Evolutionary conservation across 2,888 invertebrate genomes (phyloP).

Genomic region (Trichogramma dendrolimi): DNA sequence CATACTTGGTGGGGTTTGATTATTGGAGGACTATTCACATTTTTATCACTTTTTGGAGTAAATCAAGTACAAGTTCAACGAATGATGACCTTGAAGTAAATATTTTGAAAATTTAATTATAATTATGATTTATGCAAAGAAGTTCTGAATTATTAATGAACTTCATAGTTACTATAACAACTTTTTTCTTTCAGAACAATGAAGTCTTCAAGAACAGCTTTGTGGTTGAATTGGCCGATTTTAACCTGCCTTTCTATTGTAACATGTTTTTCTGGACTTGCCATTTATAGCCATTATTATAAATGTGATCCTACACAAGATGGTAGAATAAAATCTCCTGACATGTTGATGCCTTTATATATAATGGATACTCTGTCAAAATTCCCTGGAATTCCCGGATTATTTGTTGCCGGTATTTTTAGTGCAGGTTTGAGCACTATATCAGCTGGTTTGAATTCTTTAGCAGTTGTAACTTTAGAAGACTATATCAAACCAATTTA

Average conservation of each 20-base stretch:
- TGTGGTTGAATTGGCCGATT: slow-evolving; percentile 81
- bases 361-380: slow-evolving; percentile 71
- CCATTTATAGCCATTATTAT: slow-evolving; percentile 78
- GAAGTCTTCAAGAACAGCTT: slow-evolving; percentile 65
- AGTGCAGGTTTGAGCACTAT: slow-evolving; percentile 88
- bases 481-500: slow-evolving; percentile 68
- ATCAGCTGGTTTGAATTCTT: slow-evolving; percentile 84
- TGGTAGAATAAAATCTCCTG: slow-evolving; percentile 61
- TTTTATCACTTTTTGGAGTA: slow-evolving; percentile 77
- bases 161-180: background rate
- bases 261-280: slow-evolving; percentile 66
- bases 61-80: slow-evolving; percentile 83
- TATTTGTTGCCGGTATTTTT: slow-evolving; percentile 82
- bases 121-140: background rate
- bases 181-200: slow-evolving; percentile 53
- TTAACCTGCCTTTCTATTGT: slow-evolving; percentile 67
- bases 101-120: slow-evolving; percentile 6
- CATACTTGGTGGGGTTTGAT: slow-evolving; percentile 79
- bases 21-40: slow-evolving; percentile 78
- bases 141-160: background rate
- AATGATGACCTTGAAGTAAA: slow-evolving; percentile 62
- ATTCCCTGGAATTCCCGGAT: slow-evolving; percentile 76
- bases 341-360: slow-evolving; percentile 78
- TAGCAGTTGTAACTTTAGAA: slow-evolving; percentile 84
- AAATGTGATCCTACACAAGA: slow-evolving; percentile 74